Percentiles rank a stretch among this genome's conserved stretches.
These are phyloP conservation scores for Electrophaes corylata DNA, from an alignment of 2,888 invertebrate species.

Conservation along the genomic window DNA sequence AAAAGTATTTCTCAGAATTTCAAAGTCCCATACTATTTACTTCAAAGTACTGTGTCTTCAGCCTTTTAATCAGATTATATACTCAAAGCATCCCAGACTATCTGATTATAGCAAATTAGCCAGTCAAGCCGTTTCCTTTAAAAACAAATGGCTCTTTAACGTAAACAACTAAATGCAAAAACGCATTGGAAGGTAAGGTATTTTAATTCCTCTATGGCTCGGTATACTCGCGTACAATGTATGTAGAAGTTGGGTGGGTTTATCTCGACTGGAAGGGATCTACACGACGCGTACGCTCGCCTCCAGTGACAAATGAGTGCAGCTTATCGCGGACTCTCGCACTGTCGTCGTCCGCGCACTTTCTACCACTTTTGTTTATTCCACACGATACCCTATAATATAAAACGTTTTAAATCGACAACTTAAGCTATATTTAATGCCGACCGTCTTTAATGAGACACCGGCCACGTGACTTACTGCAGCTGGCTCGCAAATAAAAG, in stretches of 20 bases:
- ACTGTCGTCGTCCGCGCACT: conserved; percentile 57
- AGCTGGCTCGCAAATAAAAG: conserved; percentile 47
- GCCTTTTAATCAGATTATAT: conserved; percentile 10
- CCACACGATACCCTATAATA: conserved; percentile 45
- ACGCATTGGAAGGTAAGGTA: conserved; percentile 45
- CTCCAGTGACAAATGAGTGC: conserved; percentile 79
- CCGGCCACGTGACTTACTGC: conserved; percentile 53
- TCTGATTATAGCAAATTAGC: conserved; percentile 26
- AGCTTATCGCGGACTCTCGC: conserved; percentile 62
- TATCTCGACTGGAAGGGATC: conserved; percentile 73
- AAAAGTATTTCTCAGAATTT: conserved; percentile 11
- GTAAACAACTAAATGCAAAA: conserved; percentile 33
- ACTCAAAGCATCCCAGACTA: conserved; percentile 12
- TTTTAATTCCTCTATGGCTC: conserved; percentile 55
- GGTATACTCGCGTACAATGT: conserved; percentile 23
- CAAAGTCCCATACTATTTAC: background rate
- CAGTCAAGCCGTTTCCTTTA: conserved; percentile 32
- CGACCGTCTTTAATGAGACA: conserved; percentile 65
- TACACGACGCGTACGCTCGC: conserved; percentile 73
- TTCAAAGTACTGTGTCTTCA: conserved; percentile 3
- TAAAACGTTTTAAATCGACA: conserved; percentile 44
- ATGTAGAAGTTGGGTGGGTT: conserved; percentile 68
- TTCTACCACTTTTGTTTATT: conserved; percentile 56
- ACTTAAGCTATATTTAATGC: conserved; percentile 46
- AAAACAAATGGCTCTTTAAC: conserved; percentile 23